Evolutionary conservation across 1,140 invertebrate genomes (phyloP), one percentile per base, ranked within the genome.

Genomic region (Drosophila azteca): DNA sequence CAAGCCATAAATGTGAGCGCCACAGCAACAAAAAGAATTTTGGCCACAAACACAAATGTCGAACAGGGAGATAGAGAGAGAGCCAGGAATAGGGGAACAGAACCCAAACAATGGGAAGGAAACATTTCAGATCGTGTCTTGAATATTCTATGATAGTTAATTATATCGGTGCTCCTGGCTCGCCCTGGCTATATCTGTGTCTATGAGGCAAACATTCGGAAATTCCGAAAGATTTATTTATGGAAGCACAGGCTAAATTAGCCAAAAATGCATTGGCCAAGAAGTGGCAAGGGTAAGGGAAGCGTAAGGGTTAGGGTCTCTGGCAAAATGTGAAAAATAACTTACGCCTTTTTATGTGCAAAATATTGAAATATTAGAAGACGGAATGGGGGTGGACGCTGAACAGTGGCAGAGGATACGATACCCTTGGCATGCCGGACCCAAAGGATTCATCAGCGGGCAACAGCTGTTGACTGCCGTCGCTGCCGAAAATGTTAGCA

Each of bases 391-490:
- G 39, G 17, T n/a, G 49, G 44, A 44, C 59, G 11, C 39, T 51
- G 22, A 24, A 31, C 44, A 46, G 46, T 39, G 54, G 31, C 61
- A 52, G 73, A 88, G 71, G 63, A 75, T 75, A 54, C 54, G 63
- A 75, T 75, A 54, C 54, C 62, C 62, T 60, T 75, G 63, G 31
- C 45, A 63, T 11, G 67, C 76, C 68, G 83, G 84, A 88, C 83
- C 79, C 83, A 88, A 88, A 88, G 83, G 83, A 88, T 88, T 88
- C 83, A 88, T 88, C 83, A 88, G 83, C 67, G 83, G 83, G 83
- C 72, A 87, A 88, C 83, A 88, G 83, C 83, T 88, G 83, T 77
- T 87, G 83, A 79, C 79, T 77, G 67, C 54, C 68, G 65, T 59
- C 48, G 59, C 72, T 87, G 78, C 84, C 83, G 58, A 88, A 88